These are phyloP conservation scores for Phrynocephalus versicolor DNA, from an alignment of 2,113 vertebrate genomes.

Conservation along the genomic window DNA sequence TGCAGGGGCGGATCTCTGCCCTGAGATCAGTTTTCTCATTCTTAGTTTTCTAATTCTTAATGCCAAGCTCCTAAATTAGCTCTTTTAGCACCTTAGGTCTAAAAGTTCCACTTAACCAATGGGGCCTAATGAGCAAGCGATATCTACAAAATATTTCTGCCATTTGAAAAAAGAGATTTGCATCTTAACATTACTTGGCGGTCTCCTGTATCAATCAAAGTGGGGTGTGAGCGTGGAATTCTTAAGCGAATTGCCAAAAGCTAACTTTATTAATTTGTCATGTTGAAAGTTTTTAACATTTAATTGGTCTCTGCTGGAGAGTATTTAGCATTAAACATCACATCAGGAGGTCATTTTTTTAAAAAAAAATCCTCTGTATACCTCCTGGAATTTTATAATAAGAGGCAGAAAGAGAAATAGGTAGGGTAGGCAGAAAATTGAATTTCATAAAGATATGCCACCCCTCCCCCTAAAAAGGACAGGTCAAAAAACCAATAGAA, in stretches of 20 bases:
- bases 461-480: neutral
- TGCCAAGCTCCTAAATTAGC: neutral
- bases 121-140: neutral
- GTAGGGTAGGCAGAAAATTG: neutral
- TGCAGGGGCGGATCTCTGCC: too few relatives aligned
- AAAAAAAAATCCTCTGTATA: neutral
- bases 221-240: neutral
- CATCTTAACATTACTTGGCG: too few relatives aligned
- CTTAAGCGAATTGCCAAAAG: neutral
- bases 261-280: neutral
- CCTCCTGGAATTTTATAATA: neutral
- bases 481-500: neutral
- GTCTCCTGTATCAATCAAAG: neutral
- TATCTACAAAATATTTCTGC: neutral
- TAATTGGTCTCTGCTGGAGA: neutral
- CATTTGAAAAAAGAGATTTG: neutral
- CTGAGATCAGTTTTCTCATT: too few relatives aligned
- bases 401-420: rapidly evolving
- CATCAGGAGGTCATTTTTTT: neutral
- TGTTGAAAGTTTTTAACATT: neutral
- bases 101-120: neutral
- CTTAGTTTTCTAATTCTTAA: too few relatives aligned
- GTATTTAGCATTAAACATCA: neutral
- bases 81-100: neutral
- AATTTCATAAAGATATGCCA: neutral